Conservation (phyloP, 2,888 invertebrate species). For the Amiota mariae region DNA sequence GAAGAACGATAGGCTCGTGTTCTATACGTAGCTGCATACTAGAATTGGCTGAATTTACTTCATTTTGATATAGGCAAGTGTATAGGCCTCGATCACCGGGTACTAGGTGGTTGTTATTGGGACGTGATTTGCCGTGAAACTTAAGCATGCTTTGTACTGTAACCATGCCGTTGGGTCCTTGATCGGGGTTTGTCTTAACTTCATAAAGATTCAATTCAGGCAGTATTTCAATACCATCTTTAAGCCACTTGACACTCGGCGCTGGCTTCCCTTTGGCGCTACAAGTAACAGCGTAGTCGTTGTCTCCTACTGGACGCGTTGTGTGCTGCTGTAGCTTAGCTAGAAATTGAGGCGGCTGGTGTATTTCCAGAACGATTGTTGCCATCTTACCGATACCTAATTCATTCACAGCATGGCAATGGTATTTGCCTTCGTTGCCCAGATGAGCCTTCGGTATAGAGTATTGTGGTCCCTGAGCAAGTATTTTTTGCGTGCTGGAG, state of each 20-base stretch:
- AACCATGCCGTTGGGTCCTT: slow-evolving; percentile 85
- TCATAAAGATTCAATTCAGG: slow-evolving; percentile 86
- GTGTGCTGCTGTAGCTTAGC: slow-evolving; percentile 87
- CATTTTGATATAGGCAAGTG: slow-evolving; percentile 90
- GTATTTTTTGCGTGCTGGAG: slow-evolving; percentile 77
- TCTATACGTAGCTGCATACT: slow-evolving; percentile 93
- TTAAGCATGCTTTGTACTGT: slow-evolving; percentile 87
- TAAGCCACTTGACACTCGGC: slow-evolving; percentile 88
- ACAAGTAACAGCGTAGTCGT: slow-evolving; percentile 86
- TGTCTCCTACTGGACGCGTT: slow-evolving; percentile 85
- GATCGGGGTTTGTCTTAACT: slow-evolving; percentile 84
- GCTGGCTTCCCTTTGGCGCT: slow-evolving; percentile 91
- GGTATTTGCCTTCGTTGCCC: slow-evolving; percentile 90
- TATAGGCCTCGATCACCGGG: slow-evolving; percentile 91
- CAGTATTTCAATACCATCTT: slow-evolving; percentile 86
- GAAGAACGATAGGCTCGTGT: slow-evolving; percentile 90
- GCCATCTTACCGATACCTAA: slow-evolving; percentile 90
- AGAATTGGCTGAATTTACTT: slow-evolving; percentile 89
- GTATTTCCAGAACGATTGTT: slow-evolving; percentile 87
- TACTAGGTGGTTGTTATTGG: slow-evolving; percentile 83
- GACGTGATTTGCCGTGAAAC: slow-evolving; percentile 86
- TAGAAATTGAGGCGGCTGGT: slow-evolving; percentile 90
- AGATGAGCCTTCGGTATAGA: slow-evolving; percentile 89
- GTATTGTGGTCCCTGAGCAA: slow-evolving; percentile 87
- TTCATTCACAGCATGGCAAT: slow-evolving; percentile 92